These are phyloP conservation scores for Andrena bucephala DNA, from an alignment of 2,888 invertebrate species.

Conservation along the genomic window DNA sequence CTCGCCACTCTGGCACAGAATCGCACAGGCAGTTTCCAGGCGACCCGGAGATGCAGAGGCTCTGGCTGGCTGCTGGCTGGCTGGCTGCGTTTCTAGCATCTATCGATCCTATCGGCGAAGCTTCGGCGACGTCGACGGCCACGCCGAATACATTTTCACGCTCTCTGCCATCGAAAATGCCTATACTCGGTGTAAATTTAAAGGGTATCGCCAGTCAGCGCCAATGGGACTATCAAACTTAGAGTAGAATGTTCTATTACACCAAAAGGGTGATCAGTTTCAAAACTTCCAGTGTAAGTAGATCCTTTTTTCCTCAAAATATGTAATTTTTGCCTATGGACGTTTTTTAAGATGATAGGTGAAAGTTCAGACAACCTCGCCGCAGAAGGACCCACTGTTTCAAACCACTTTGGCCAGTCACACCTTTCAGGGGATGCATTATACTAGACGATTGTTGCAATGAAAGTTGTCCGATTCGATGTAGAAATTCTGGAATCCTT, in stretches of 20 bases:
- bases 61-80: conserved; percentile 48
- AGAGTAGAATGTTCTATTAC: not conserved
- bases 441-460: no score
- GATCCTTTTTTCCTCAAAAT: no score
- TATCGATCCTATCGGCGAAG: conserved; percentile 75
- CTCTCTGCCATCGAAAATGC: conserved; percentile 60
- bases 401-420: no score
- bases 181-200: conserved; percentile 35
- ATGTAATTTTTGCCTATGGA: no score
- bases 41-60: conserved; percentile 71
- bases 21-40: conserved; percentile 71
- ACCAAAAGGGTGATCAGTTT: not conserved
- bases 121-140: conserved; percentile 70
- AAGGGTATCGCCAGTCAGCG: not conserved
- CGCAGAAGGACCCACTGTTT: no score
- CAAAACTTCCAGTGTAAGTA: not conserved
- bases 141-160: conserved; percentile 74
- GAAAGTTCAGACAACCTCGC: no score
- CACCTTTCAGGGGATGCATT: no score
- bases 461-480: no score
- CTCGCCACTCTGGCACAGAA: conserved; percentile 61
- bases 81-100: conserved; percentile 73
- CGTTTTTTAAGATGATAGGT: no score
- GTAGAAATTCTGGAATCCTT: no score
- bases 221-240: not conserved